Conservation (phyloP, 2,888 invertebrate genomes). For the Gastracanthus pulcherrimus region DNA sequence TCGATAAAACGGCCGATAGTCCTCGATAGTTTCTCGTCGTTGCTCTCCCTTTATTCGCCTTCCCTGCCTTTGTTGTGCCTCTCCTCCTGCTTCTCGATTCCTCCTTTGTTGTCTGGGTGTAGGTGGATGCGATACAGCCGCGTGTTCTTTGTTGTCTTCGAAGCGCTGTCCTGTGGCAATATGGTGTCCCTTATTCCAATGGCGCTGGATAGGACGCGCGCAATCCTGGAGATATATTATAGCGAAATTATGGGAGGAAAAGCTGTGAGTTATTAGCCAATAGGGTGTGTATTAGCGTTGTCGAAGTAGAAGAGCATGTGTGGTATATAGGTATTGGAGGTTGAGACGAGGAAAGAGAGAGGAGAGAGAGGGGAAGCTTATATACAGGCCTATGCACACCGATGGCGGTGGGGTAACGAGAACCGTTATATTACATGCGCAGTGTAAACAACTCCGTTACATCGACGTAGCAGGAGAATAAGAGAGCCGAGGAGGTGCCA, state of each 20-base stretch:
- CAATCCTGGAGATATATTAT: no score
- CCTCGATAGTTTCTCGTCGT: conserved; percentile 47
- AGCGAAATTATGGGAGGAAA: not conserved
- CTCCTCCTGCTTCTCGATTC: not conserved
- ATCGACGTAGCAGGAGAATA: conserved; percentile 75
- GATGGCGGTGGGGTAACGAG: conserved; percentile 51
- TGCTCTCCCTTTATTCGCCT: not conserved
- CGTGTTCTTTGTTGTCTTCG: not conserved
- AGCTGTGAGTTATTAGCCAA: no score
- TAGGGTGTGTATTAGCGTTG: no score
- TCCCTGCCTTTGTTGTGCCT: not conserved
- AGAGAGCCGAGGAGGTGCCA: conserved; percentile 70
- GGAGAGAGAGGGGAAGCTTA: no score
- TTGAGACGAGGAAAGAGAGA: no score
- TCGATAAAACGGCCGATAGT: conserved; percentile 65
- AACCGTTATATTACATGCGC: conserved; percentile 75
- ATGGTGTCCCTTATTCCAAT: no score
- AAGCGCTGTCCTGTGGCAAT: no score
- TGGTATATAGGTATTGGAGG: no score
- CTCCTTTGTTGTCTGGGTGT: not conserved
- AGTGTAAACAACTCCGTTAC: conserved; percentile 78
- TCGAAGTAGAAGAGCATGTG: no score
- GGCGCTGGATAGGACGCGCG: not conserved
- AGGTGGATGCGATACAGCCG: not conserved
- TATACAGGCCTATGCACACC: no score